A percentile compares a stretch with the other conserved stretches of the same genome.
Evolutionary conservation across 2,888 invertebrate species (phyloP).

Genomic region (Chalcosyrphus nemorum): DNA sequence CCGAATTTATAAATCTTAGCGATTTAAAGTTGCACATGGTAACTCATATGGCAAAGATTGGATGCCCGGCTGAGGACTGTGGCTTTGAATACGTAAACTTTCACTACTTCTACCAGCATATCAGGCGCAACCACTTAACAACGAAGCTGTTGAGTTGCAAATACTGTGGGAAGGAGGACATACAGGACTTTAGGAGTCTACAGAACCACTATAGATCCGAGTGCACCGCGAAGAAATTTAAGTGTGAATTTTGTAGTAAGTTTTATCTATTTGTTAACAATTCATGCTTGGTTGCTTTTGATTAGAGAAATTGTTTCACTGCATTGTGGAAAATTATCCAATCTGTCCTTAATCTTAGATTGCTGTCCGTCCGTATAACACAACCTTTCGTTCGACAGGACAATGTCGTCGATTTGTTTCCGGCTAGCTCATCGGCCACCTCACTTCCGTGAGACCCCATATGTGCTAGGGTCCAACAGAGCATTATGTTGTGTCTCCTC

Average conservation of each 20-base stretch:
- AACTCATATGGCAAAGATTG: constrained; percentile 52
- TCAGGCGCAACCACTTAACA: constrained; percentile 52
- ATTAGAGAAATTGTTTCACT: too few relatives aligned
- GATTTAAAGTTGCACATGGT: constrained; percentile 69
- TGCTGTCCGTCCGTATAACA: too few relatives aligned
- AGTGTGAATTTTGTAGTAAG: constrained; percentile 66
- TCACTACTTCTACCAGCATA: constrained; percentile 65
- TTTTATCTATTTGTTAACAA: too few relatives aligned
- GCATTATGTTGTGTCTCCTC: too few relatives aligned
- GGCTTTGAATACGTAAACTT: constrained; percentile 61
- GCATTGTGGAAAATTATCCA: too few relatives aligned
- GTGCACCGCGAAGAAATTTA: constrained; percentile 55
- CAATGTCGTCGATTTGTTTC: too few relatives aligned
- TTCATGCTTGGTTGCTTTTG: too few relatives aligned
- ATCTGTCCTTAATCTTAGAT: too few relatives aligned
- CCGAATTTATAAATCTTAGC: constrained; percentile 25
- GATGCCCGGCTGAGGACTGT: constrained; percentile 51
- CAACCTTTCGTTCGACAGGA: too few relatives aligned
- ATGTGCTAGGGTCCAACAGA: too few relatives aligned
- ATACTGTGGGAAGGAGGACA: constrained; percentile 48
- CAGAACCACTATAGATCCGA: constrained; percentile 64
- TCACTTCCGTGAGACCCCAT: too few relatives aligned
- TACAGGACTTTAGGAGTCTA: constrained; percentile 48
- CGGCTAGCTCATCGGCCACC: too few relatives aligned
- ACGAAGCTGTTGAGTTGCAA: constrained; percentile 54